Evolutionary conservation across 2,113 vertebrate species (phyloP), one percentile per base, ranked within the genome.

Genomic region (Peromyscus polionotus): DNA sequence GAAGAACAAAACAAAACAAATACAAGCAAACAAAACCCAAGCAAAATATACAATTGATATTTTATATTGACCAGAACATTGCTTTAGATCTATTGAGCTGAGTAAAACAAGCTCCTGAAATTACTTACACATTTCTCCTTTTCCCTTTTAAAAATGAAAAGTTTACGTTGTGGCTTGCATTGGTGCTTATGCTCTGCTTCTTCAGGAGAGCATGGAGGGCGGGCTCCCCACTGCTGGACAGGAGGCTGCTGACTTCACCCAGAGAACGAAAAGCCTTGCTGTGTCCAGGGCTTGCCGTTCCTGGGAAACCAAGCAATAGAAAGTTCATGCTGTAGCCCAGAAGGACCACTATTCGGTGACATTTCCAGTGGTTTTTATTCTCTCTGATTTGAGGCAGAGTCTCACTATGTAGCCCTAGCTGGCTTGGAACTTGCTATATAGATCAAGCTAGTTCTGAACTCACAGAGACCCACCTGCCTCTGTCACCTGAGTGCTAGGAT

Each of bases 291-390:
- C 96, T 98, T 84, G 6, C 93, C 94, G 87, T 95, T 31, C n/a
- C 91, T 79, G 77, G 91, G 96, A 98, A 83, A 88, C 67, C 81
- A 96, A 97, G 98, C 85, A 94, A 97, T 72, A 57, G 59, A 45
- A 79, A 96, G 93, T 98, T 97, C 98, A 98, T n/a, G 19, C 98
- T 95, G 97, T 87, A 95, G 91, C 95, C 95, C 10, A 14, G 59
- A 96, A 91, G 39, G 93, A 76, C 68, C 51, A 83, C 65, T 95
- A 89, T 93, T 48, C 10, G 20, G 24, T 24, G 36, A 45, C 57
- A 4, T 2, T 0, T 63, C 57, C 91, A 92, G 7, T 4, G 0
- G 1, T 92, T 54, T 94, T 70, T 95, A 5, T 28, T 76, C 73
- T 13, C 39, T 6, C 5, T 45, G 3, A 39, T 72, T 65, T 67